Evolutionary conservation across 2,888 invertebrate genomes (phyloP), one percentile per base, ranked within the genome.

Genomic region (Cyaniris semiargus): DNA sequence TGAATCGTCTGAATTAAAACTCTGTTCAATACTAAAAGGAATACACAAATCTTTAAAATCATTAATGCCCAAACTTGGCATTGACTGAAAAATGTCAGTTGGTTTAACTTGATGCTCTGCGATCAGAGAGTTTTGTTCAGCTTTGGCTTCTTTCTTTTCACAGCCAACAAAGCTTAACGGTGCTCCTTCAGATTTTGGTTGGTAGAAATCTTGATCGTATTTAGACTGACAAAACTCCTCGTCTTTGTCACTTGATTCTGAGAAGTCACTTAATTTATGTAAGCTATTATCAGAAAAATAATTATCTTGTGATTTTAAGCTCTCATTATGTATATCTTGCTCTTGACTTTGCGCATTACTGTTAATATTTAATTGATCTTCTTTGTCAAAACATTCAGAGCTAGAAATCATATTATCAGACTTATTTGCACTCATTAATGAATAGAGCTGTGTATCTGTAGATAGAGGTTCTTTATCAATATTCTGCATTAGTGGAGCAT

Each of bases 31-130:
- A 27, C 74, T 74, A 53, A 74, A 74, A 23, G 74, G 74, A 48
- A 74, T 74, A 74, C 74, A 74, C 48, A 74, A 53, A 18, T 74
- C 74, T 74, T 74, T 74, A 74, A 74, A 74, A 23, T 74, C 74
- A 74, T 74, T 74, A 27, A 74, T 74, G 21, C 74, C 74, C 27
- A 74, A 74, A 23, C 74, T 74, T 27, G 74, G 74, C 48, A 74
- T 74, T 44, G 74, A 74, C 48, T 74, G 74, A 53, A 74, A 74
- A 74, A 74, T 74, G 23, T 74, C 74, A 18, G 74, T 74, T 27
- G 74, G 74, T 53, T 74, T 74, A 23, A 74, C 27, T 23, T 74
- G 74, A 23, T 74, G 74, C 27, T 74, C 74, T 53, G 48, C 27
- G 53, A 23, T 74, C 27, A 48, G 15, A 48, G 48, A 38, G 13